Conservation (phyloP, 1,140 invertebrate genomes). For the Samia ricini region DNA sequence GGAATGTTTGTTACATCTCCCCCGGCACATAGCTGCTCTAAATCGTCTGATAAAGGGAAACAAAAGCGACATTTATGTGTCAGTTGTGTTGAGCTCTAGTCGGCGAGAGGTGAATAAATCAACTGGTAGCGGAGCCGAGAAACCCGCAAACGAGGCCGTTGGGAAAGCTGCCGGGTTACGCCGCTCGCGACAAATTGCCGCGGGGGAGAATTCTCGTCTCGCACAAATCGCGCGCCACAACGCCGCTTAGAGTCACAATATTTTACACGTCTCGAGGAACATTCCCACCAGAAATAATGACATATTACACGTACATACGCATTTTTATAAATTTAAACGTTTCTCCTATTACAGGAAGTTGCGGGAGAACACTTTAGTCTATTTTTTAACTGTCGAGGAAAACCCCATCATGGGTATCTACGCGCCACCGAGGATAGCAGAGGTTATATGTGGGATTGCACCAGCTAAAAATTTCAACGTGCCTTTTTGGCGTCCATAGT, state of each 20-base stretch:
- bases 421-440: no score
- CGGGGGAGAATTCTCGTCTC: constrained; percentile 39
- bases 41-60: constrained; percentile 58
- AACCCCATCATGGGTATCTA: no score
- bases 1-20: constrained; percentile 16
- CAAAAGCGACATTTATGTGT: constrained; percentile 72
- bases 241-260: constrained; percentile 13
- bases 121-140: constrained; percentile 47
- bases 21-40: constrained; percentile 25
- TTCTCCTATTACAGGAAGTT: background rate
- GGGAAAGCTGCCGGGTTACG: constrained; percentile 34
- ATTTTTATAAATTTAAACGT: background rate
- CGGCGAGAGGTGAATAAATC: constrained; percentile 54
- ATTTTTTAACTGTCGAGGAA: no score
- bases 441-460: no score
- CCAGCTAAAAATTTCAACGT: no score
- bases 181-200: constrained; percentile 60
- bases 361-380: background rate
- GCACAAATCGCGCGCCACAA: constrained; percentile 23
- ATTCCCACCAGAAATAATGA: background rate
- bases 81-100: constrained; percentile 49
- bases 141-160: constrained; percentile 50
- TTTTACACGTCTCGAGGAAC: background rate
- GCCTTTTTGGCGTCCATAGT: no score
- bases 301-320: background rate